Evolutionary conservation across 1,140 invertebrate genomes (phyloP), one percentile per base, ranked within the genome.

Genomic region (Drosophila sturtevanti): DNA sequence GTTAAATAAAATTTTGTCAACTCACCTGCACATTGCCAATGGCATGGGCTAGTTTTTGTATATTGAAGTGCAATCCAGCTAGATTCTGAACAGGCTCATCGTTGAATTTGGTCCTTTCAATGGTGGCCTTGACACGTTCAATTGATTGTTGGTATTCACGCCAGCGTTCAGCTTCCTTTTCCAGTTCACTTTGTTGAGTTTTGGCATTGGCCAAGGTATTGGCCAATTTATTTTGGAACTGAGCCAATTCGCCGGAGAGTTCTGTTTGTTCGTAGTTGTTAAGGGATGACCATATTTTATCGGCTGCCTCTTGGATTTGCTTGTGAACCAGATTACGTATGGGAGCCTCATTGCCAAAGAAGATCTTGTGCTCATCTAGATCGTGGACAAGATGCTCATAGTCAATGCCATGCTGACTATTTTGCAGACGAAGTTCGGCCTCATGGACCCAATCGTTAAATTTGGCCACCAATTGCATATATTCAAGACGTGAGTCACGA

Each of bases 231-330:
- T 97, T 96, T 27, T 95, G 96, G 71, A 96, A 94, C 69, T 96
- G 94, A 54, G 96, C 95, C 67, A 97, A 95, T 77, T 97, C 96
- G 0, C 94, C 94, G 10, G 95, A 96, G 1, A 97, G 86, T 72
- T 96, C 95, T 68, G 97, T 96, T 80, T 97, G 96, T 84, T 97
- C 96, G 4, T 94, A 93, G 37, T 94, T 93, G 16, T 94, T 95
- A 11, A 98, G 92, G 0, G 96, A 97, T 1, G 96, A 96, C 95
- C 96, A 97, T 48, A 98, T 97, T 81, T 96, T 96, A 79, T 98
- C 96, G 2, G 96, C 96, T 9, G 95, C 94, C 63, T 97, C 95
- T 81, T 97, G 96, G 73, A 97, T 96, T 63, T 95, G 94, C 67
- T 97, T 95, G 1, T 96, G 95, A 0, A 97, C 95, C 52, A 97